Conservation (phyloP, 2,113 vertebrate species). For the Festucalex cinctus region DNA sequence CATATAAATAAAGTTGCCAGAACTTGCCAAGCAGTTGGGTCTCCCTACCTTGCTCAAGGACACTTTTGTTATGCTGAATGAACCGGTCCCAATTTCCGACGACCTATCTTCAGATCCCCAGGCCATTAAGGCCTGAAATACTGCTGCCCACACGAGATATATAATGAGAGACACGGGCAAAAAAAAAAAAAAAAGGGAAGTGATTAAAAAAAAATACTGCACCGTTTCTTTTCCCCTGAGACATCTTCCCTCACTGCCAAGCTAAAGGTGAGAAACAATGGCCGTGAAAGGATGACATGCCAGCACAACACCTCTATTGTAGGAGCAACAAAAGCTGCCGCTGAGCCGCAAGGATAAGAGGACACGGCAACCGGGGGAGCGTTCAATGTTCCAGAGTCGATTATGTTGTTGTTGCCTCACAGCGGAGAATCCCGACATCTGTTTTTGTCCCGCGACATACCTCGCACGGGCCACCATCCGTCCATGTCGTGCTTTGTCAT, state of each 20-base stretch:
- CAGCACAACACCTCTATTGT: conserved; percentile 61
- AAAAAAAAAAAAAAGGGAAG: background rate
- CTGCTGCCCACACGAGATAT: background rate
- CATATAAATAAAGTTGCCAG: too few species aligned
- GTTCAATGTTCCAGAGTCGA: conserved; percentile 56
- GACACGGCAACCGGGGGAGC: conserved; percentile 55
- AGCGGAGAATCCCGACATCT: conserved; percentile 47
- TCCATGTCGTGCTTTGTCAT: conserved; percentile 16
- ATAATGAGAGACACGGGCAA: background rate
- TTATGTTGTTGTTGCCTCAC: conserved; percentile 63
- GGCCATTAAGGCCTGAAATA: background rate
- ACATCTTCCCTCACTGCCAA: conserved; percentile 36
- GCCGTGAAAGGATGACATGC: conserved; percentile 66
- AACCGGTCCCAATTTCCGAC: background rate
- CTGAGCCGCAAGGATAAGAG: conserved; percentile 66
- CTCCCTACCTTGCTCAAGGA: background rate
- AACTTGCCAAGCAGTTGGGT: background rate
- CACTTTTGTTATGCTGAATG: background rate
- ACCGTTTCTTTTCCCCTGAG: conserved; percentile 33
- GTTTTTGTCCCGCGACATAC: conserved; percentile 46
- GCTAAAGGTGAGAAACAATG: conserved; percentile 68
- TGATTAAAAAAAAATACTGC: conserved; percentile 28
- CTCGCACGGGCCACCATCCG: conserved; percentile 25
- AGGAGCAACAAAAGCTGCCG: conserved; percentile 55
- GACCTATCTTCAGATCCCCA: background rate